These are phyloP conservation scores for Andrena flavipes DNA, from an alignment of 2,888 invertebrate genomes.

Conservation along the genomic window DNA sequence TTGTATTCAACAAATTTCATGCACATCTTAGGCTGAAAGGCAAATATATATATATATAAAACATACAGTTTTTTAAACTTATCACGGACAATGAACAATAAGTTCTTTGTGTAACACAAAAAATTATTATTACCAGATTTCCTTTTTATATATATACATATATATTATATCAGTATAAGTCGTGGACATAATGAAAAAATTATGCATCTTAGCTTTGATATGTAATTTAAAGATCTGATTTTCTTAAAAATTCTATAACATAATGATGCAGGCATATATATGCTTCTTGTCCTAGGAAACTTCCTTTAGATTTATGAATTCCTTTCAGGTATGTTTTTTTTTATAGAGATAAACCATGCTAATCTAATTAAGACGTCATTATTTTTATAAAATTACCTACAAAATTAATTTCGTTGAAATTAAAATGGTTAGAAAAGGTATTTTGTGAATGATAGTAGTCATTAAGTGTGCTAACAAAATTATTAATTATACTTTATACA, in stretches of 20 bases:
- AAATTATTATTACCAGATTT: slow-evolving; percentile 17
- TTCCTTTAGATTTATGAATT: neutral
- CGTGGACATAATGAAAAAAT: slow-evolving; percentile 16
- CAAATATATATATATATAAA: slow-evolving; percentile 6
- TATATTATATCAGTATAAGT: slow-evolving; percentile 25
- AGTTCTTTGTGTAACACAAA: neutral
- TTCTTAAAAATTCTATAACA: neutral
- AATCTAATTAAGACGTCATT: neutral
- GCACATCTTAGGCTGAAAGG: neutral
- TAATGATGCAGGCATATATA: slow-evolving; percentile 8
- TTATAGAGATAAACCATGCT: slow-evolving; percentile 4
- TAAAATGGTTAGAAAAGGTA: slow-evolving; percentile 5
- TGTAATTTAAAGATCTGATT: neutral
- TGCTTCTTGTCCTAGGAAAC: slow-evolving; percentile 1
- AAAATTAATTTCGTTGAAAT: slow-evolving; percentile 4
- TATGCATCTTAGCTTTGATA: slow-evolving; percentile 12
- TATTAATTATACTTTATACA: slow-evolving; percentile 26
- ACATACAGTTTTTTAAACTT: slow-evolving; percentile 23
- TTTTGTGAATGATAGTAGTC: slow-evolving; percentile 1
- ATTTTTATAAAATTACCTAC: slow-evolving; percentile 8
- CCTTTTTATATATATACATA: neutral
- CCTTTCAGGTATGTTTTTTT: neutral
- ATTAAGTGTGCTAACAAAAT: slow-evolving; percentile 10
- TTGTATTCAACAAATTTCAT: slow-evolving; percentile 11
- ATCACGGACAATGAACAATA: neutral